phyloP scores from a whole-genome alignment of 2,797 vertebrate genomes.

The Pangasius larnaudii region DNA sequence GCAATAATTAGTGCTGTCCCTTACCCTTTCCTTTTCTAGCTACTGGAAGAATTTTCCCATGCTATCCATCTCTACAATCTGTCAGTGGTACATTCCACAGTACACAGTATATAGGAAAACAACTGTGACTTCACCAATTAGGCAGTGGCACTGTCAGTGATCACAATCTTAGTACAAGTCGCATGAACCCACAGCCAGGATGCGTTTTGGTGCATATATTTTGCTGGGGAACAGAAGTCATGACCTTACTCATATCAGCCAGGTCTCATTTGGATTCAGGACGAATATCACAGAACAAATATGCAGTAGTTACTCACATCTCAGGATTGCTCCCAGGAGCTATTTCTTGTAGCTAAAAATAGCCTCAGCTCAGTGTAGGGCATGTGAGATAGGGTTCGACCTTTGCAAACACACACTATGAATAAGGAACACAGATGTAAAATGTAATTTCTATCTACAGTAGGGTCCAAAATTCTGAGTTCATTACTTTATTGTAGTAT shows the following conservation, averaged over 20 bases:
- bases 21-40: not conserved
- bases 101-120: not conserved
- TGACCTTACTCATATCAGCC: conserved; percentile 9
- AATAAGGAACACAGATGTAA: not conserved
- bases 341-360: conserved; percentile 20
- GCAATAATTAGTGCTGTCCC: not conserved
- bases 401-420: not conserved
- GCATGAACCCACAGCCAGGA: not conserved
- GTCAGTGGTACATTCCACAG: not conserved
- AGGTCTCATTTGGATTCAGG: conserved; percentile 26
- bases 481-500: not conserved
- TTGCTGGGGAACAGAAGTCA: not conserved
- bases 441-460: not conserved
- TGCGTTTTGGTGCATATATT: not conserved
- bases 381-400: conserved; percentile 8
- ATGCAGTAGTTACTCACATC: conserved; percentile 5
- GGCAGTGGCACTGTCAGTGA: not conserved
- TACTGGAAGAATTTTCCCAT: not conserved
- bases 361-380: not conserved
- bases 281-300: conserved; percentile 1
- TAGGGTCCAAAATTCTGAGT: not conserved
- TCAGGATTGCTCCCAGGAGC: conserved; percentile 19
- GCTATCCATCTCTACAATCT: not conserved
- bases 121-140: not conserved
- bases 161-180: not conserved